Percentiles rank a stretch among this genome's conserved stretches.
These are phyloP conservation scores for Anadara kagoshimensis DNA, from an alignment of 1,140 invertebrate genomes.

Conservation along the genomic window DNA sequence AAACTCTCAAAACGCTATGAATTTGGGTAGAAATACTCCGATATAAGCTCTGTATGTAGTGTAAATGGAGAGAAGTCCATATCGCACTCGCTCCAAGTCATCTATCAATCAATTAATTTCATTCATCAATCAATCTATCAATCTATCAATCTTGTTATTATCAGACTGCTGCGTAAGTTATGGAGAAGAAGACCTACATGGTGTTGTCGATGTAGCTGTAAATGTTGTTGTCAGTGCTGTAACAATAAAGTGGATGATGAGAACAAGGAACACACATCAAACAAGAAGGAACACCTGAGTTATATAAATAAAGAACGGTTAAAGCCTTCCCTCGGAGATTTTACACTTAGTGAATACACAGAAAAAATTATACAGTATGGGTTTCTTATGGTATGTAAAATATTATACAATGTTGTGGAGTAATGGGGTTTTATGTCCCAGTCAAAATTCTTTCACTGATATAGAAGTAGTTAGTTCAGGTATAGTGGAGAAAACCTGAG, in stretches of 20 bases:
- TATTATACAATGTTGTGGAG: no score
- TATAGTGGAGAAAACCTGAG: no score
- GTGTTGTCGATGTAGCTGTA: constrained; percentile 34
- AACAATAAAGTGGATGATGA: constrained; percentile 32
- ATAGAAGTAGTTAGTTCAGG: no score
- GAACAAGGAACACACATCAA: constrained; percentile 14
- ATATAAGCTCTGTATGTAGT: no score
- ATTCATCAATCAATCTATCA: no score
- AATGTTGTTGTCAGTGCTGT: constrained; percentile 34
- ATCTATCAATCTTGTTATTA: constrained; percentile 6
- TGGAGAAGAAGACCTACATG: constrained; percentile 53
- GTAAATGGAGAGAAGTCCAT: no score
- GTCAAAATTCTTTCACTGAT: no score
- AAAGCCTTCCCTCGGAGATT: constrained; percentile 71
- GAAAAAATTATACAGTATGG: constrained; percentile 75
- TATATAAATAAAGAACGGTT: constrained; percentile 66
- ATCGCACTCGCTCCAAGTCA: no score
- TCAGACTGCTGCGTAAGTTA: constrained; percentile 56
- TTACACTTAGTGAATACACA: constrained; percentile 73
- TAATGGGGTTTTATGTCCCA: no score
- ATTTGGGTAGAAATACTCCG: no score
- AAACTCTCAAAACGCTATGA: no score
- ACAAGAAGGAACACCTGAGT: constrained; percentile 21
- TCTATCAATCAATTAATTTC: no score
- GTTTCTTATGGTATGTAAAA: constrained; percentile 68